Base-by-base conservation (phyloP, 2,797 vertebrate species). In the Lithobates sylvaticus region DNA sequence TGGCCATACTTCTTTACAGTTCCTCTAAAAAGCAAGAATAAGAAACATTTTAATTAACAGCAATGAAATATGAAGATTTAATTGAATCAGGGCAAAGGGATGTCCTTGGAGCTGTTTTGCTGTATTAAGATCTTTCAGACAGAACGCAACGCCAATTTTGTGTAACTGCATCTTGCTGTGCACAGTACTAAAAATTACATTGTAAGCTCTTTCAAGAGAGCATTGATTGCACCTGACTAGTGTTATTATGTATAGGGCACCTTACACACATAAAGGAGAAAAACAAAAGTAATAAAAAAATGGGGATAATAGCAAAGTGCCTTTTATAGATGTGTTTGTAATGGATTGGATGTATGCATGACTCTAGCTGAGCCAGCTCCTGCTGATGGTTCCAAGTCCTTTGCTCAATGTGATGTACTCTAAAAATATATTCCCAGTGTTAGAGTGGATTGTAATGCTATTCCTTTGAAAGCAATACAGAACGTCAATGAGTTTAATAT, bases 141-240 rank as follows among this genome's bases (percentile, higher is more conserved):
- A 84, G 76, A 75, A 84, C 42, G 44, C 47, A 80, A 74, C 81
- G 58, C 75, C 76, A 78, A 75, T 73, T 42, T 87, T 83, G 73
- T 82, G 71, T 87, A 77, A 83, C 85, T 83, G 16, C 69, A 87
- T 83, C 76, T 87, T 87, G 85, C 85, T 87, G 85, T 36, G 85
- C 76, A 32, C 85, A 79, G 81, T 73, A 84, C 36, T 87, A 84
- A 84, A 87, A 87, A 39, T 80, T n/a, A 83, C 81, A 36, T 13
- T 18, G 81, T 84, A 87, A 87, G 86, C 85, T 69, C 58, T 86
- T 86, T 86, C 42, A 74, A 54, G 21, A 64, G 67, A 47, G 75
- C 70, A 79, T 87, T 61, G 76, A 84, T 87, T 84, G 81, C 86
- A 87, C 86, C 81, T 84, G 81, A 67, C 78, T 87, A 79, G 68